A percentile compares a stretch with the other conserved stretches of the same genome.
Conservation (phyloP, 1,140 invertebrate species). For the Drosophila ogumai region DNA sequence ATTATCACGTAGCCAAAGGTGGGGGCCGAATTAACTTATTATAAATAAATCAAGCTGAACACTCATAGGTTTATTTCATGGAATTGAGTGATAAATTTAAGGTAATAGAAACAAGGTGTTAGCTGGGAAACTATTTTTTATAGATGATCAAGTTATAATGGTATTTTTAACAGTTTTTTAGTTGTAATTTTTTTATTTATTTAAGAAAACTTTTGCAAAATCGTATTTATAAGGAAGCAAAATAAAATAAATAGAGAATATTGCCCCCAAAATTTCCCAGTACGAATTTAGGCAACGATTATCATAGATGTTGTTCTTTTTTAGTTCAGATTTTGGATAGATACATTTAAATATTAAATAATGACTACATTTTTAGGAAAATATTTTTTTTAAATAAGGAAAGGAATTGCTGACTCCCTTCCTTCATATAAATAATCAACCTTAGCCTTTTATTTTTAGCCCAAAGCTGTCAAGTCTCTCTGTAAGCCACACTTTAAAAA, state of each 20-base stretch:
- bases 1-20: slow-evolving; percentile 72
- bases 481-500: slow-evolving; percentile 3
- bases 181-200: too few relatives aligned
- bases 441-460: slow-evolving; percentile 1
- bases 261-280: too few relatives aligned
- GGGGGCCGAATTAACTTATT: slow-evolving; percentile 33
- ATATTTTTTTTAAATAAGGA: too few relatives aligned
- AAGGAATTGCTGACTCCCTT: background rate
- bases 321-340: too few relatives aligned
- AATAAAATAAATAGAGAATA: too few relatives aligned
- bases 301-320: too few relatives aligned
- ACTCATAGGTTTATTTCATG: slow-evolving; percentile 13
- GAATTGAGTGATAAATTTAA: slow-evolving; percentile 24
- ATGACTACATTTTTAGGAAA: background rate
- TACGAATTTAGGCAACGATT: too few relatives aligned
- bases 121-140: background rate
- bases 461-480: slow-evolving; percentile 7
- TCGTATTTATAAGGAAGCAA: too few relatives aligned
- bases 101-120: slow-evolving; percentile 5
- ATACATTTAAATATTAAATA: too few relatives aligned
- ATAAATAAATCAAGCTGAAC: slow-evolving; percentile 25
- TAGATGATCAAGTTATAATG: background rate
- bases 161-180: background rate
- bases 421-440: background rate
- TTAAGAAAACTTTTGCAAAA: too few relatives aligned